Evolutionary conservation across 2,113 vertebrate species (phyloP), one percentile per base, ranked within the genome.

Genomic region (Malurus elegans): DNA sequence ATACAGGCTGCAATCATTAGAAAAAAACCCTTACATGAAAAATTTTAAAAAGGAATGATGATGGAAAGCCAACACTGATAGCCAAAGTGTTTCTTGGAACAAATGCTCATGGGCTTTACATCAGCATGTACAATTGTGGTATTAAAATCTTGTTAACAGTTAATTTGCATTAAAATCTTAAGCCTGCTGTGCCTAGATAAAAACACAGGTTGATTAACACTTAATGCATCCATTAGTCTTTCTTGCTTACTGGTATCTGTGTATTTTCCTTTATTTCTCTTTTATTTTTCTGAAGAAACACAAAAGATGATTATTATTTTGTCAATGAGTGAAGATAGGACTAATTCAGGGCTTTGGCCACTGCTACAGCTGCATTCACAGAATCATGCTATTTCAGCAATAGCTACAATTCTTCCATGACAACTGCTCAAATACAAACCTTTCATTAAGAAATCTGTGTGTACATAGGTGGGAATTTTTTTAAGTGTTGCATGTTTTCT

Each of bases 81-180:
- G 31, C 38, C 24, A 26, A 56, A 78, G 15, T 53, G 28, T 70
- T 86, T 83, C 40, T 48, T 64, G 47, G 19, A 80, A 79, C 13
- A 79, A 62, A 48, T 83, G 36, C 50, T 75, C 72, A 56, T 40
- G 32, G 15, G 4, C 58, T 93, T 72, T 86, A 76, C 14, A 66
- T 88, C 66, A 82, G 18, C 31, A 51, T 38, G 19, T 70, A 56
- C 31, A 79, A 16, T 66, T 91, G 57, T 42, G 16, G 75, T 74
- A 82, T 57, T 82, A 69, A 73, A 48, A 20, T 74, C 71, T 48
- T 86, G 25, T 82, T 62, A 79, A 58, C 36, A 83, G 32, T 53
- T 82, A 62, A 71, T 71, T 88, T 91, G 36, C 66, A 75, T 86
- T 71, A 75, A 75, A 91, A 89, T 91, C 57, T 89, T 86, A 74